phyloP scores from a whole-genome alignment of 2,888 invertebrate species.

The Meiosimyza decipiens region DNA sequence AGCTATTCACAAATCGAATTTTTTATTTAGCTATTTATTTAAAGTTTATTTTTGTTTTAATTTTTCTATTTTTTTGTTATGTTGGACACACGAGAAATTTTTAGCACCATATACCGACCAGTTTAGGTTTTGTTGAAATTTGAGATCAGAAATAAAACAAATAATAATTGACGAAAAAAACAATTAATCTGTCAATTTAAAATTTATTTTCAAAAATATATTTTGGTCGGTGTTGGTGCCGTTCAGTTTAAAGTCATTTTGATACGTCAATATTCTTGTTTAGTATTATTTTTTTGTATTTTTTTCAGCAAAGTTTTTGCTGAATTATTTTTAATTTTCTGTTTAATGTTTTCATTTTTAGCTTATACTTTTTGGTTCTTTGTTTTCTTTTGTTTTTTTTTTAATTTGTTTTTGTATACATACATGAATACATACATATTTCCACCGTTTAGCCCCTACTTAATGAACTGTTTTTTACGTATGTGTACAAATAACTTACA shows the following conservation, averaged over 20 bases:
- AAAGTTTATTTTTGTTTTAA: conserved; percentile 28
- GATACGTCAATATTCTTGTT: not conserved
- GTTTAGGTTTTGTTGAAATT: no score
- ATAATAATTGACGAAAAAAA: no score
- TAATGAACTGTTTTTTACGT: not conserved
- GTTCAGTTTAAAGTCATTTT: not conserved
- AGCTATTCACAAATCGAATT: not conserved
- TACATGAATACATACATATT: not conserved
- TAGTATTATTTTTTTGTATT: conserved; percentile 27
- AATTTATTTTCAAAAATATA: not conserved
- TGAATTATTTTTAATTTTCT: conserved; percentile 27
- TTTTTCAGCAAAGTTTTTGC: not conserved
- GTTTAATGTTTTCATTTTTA: conserved; percentile 25
- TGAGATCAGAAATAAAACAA: no score
- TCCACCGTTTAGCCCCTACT: not conserved
- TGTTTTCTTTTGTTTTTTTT: conserved; percentile 8
- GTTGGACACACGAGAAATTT: no score
- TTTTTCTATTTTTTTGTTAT: conserved; percentile 25
- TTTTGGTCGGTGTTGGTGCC: not conserved
- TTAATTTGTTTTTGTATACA: not conserved
- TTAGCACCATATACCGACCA: no score
- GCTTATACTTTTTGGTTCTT: conserved; percentile 23
- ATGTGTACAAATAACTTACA: no score
- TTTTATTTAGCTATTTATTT: conserved; percentile 17
- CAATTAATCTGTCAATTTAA: not conserved